Evolutionary conservation across 2,113 vertebrate species (phyloP), one percentile per base, ranked within the genome.

Genomic region (Platycercus adscitus): DNA sequence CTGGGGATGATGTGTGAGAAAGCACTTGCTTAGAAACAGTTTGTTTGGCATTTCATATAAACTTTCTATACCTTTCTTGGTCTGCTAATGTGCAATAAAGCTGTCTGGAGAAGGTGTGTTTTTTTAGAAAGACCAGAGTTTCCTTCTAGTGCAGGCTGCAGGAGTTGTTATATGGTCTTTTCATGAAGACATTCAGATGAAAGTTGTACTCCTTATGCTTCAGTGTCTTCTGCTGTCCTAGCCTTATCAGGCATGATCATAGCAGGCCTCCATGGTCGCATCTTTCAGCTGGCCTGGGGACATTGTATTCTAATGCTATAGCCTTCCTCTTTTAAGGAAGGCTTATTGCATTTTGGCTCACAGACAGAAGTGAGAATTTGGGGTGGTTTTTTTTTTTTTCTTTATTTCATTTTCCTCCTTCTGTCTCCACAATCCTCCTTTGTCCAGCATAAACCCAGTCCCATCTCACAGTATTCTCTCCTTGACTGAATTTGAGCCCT

Each of bases 231-330:
- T 82, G 41, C 20, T 83, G 14, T n/a, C 19, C 65, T 60, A 7
- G 28, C 6, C 14, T 19, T 78, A 20, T 5, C 17, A 65, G n/a
- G 13, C 15, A 28, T 37, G 8, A 21, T 18, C 28, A 15, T 26
- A 86, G 39, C 31, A 78, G 52, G 17, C 29, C 9, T 39, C 58
- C 0, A 0, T 33, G 31, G n/a, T 5, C 0, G 0, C 12, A 15
- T 68, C 28, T 11, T 39, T 94, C 60, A 56, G 10, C 20, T 41
- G 46, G 17, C 58, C 37, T 78, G 44, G 44, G 20, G 33, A 56
- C n/a, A 65, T 41, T 66, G 29, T 35, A 31, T 66, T 31, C 13
- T 18, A 55, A 25, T 35, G 18, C 29, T 17, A 12, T 13, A 66
- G 10, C 14, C 7, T 35, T 84, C 9, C 8, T 73, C 20, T 44